Percentiles rank a stretch among this genome's conserved stretches.
Evolutionary conservation across 2,888 invertebrate genomes (phyloP).

Genomic region (Lottia scabra): DNA sequence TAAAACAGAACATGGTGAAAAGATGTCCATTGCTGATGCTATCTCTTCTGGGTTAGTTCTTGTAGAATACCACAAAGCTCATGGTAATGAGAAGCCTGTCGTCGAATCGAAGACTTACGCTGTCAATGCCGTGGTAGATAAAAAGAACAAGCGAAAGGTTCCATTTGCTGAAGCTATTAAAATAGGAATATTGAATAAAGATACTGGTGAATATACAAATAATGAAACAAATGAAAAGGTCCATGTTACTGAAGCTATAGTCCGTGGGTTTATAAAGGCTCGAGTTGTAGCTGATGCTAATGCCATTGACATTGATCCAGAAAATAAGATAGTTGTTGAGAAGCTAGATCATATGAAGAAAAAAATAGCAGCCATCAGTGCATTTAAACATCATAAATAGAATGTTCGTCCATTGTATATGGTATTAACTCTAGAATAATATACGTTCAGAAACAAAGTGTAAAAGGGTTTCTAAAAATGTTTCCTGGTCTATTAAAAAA

Average conservation of each 20-base stretch:
- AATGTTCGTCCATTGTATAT: too few relatives aligned
- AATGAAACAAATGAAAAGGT: constrained; percentile 56
- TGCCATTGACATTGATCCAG: constrained; percentile 63
- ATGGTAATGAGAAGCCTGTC: constrained; percentile 40
- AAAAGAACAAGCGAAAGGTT: constrained; percentile 47
- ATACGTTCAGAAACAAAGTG: too few relatives aligned
- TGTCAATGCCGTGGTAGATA: constrained; percentile 64
- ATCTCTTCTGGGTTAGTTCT: constrained; percentile 54
- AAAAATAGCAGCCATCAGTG: constrained; percentile 57
- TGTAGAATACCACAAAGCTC: constrained; percentile 49
- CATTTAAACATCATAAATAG: constrained; percentile 38
- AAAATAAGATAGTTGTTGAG: constrained; percentile 62
- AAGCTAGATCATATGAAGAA: constrained; percentile 52
- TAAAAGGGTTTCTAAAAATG: too few relatives aligned
- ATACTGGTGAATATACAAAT: constrained; percentile 62
- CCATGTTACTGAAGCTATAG: constrained; percentile 65
- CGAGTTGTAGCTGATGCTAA: constrained; percentile 56
- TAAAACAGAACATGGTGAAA: constrained; percentile 47
- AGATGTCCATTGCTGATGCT: constrained; percentile 56
- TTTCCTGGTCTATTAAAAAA: too few relatives aligned
- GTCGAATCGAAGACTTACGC: constrained; percentile 63
- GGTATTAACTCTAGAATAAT: too few relatives aligned
- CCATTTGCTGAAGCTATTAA: constrained; percentile 51
- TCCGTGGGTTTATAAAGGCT: constrained; percentile 66
- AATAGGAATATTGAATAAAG: constrained; percentile 53